These are phyloP conservation scores for Hemicordylus capensis DNA, from an alignment of 2,113 vertebrate species.

Conservation along the genomic window DNA sequence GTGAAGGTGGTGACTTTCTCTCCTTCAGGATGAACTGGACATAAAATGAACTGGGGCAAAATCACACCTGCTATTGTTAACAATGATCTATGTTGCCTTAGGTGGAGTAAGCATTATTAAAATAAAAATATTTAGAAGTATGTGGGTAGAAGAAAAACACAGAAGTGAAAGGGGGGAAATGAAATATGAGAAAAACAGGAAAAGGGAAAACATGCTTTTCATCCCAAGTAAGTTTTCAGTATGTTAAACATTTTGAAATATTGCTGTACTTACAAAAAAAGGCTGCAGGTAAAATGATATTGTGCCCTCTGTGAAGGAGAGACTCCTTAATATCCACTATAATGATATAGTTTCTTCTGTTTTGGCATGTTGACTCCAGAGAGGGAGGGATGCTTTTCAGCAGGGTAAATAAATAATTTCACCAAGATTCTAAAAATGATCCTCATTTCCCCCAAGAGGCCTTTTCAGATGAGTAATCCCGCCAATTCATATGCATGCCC, in stretches of 20 bases:
- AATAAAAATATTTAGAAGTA: neutral
- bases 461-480: slow-evolving; percentile 23
- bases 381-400: neutral
- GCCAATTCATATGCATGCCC: slow-evolving; percentile 1
- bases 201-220: neutral
- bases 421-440: slow-evolving; percentile 1
- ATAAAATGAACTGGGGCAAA: no score
- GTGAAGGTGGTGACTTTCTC: no score
- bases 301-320: neutral
- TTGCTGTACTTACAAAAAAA: neutral
- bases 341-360: neutral
- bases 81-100: neutral
- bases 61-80: no score
- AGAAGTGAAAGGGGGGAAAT: neutral
- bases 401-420: slow-evolving; percentile 18
- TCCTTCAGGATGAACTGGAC: no score
- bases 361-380: neutral
- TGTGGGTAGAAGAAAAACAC: neutral
- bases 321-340: neutral
- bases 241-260: neutral
- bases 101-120: neutral
- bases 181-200: neutral
- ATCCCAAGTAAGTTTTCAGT: neutral
- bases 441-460: slow-evolving; percentile 7
- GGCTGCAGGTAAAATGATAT: neutral